A percentile compares a stretch with the other conserved stretches of the same genome.
Evolutionary conservation across 2,113 vertebrate species (phyloP).

Genomic region (Morone chrysops): DNA sequence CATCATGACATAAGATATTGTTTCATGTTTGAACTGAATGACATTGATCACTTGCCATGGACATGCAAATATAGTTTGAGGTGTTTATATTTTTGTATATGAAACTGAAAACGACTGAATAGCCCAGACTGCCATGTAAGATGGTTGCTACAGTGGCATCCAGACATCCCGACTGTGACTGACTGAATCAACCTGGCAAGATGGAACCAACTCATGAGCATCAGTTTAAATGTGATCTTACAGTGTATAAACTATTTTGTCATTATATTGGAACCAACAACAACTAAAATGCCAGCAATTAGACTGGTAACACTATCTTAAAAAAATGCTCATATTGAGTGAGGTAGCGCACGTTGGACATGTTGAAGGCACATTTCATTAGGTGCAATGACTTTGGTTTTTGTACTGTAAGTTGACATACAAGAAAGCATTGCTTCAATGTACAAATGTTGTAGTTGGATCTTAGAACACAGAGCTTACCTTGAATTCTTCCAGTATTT

Average conservation of each 20-base stretch:
- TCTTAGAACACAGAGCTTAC: conserved; percentile 81
- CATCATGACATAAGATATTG: background rate
- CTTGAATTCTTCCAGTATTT: conserved; percentile 99
- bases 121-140: background rate
- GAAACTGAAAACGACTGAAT: background rate
- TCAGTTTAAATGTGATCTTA: background rate
- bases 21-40: background rate
- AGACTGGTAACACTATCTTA: background rate
- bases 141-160: conserved; percentile 19
- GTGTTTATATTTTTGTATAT: background rate
- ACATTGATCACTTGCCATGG: background rate
- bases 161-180: conserved; percentile 1
- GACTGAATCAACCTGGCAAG: conserved; percentile 22
- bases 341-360: background rate
- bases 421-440: too few relatives aligned
- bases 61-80: background rate
- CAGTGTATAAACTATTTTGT: background rate
- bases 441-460: too few relatives aligned
- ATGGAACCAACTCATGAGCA: conserved; percentile 29
- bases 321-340: background rate
- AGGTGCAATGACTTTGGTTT: background rate
- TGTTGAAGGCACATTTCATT: background rate
- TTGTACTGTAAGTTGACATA: background rate
- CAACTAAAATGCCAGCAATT: background rate
- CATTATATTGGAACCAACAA: background rate